Percentiles rank a stretch among this genome's conserved stretches.
phyloP scores from a whole-genome alignment of 2,113 vertebrate species.

The Gopherus evgoodei region DNA sequence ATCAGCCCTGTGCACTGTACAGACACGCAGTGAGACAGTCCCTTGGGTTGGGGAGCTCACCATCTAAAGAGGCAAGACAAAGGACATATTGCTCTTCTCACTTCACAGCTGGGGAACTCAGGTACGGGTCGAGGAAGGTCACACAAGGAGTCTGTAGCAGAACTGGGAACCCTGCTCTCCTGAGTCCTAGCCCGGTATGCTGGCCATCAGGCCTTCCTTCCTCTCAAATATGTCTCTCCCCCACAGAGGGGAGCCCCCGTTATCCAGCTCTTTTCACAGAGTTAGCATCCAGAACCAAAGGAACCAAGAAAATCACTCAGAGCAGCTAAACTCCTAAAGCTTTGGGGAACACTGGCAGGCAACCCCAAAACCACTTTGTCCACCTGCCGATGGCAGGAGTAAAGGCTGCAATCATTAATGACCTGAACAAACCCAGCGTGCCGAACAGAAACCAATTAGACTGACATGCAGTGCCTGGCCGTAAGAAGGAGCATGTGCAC shows the following conservation, averaged over 20 bases:
- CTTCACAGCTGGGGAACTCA: background rate
- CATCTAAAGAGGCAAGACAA: background rate
- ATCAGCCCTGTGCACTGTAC: background rate
- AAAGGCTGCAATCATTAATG: background rate
- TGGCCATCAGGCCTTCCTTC: background rate
- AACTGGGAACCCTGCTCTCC: background rate
- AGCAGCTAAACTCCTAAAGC: background rate
- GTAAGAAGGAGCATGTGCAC: background rate
- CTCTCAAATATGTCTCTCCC: background rate
- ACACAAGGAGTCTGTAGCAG: background rate
- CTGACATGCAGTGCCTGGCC: accelerated
- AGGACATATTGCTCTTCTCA: background rate
- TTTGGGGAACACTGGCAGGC: background rate
- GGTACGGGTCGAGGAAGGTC: background rate
- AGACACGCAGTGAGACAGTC: background rate
- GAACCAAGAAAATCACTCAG: background rate
- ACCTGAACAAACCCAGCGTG: accelerated
- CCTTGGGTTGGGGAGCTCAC: background rate
- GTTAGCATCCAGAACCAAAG: background rate
- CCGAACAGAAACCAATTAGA: background rate
- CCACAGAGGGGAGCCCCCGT: background rate
- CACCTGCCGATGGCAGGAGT: background rate
- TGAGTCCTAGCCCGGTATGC: accelerated
- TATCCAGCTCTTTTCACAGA: background rate
- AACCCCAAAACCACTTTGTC: accelerated